Percentiles rank a stretch among this genome's conserved stretches.
phyloP scores from a whole-genome alignment of 2,797 vertebrate genomes.

The Aotus griseimembra region DNA sequence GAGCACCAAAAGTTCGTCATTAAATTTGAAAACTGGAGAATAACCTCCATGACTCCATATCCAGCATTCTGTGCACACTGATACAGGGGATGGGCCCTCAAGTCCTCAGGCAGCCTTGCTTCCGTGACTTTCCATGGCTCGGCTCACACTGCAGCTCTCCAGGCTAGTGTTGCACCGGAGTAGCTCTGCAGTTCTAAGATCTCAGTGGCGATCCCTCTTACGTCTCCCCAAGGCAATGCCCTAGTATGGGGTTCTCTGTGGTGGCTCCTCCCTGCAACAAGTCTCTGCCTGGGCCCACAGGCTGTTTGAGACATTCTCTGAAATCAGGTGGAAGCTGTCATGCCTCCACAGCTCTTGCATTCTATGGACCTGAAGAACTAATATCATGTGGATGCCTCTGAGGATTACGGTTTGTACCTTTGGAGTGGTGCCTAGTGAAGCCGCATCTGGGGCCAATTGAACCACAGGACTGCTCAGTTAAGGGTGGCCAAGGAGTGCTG shows the following conservation, averaged over 20 bases:
- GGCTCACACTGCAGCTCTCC: background rate
- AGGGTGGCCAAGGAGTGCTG: background rate
- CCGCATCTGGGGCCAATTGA: background rate
- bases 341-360: background rate
- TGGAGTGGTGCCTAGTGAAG: background rate
- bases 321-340: background rate
- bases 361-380: background rate
- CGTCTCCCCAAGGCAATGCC: too few species aligned
- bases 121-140: background rate
- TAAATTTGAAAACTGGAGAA: background rate
- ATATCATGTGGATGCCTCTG: too few species aligned
- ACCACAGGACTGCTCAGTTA: background rate
- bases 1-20: background rate
- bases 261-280: background rate
- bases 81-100: background rate
- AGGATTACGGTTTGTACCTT: background rate
- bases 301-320: background rate
- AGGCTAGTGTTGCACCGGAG: background rate
- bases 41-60: background rate
- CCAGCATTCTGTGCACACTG: background rate
- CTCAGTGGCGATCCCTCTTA: background rate
- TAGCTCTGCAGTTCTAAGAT: background rate
- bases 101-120: background rate
- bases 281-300: background rate
- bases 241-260: background rate